Evolutionary conservation across 2,888 invertebrate species (phyloP), one percentile per base, ranked within the genome.

Genomic region (Xanthia icteritia): DNA sequence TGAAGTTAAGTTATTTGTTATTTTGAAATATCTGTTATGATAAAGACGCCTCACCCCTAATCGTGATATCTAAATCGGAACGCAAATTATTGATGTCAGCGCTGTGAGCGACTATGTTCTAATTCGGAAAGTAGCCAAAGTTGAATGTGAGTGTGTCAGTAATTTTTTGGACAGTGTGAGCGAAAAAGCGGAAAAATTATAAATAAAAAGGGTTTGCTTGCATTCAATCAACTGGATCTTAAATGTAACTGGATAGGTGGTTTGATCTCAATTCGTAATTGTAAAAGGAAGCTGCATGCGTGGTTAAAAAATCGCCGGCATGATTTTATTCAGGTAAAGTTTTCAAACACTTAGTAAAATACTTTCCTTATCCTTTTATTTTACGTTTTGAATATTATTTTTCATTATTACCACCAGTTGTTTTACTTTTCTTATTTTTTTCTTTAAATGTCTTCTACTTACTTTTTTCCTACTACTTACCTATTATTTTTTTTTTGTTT

Each of bases 271-370:
- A 65, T 39, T 76, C 27, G 20, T 68, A 56, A 66, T 39, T 54
- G 2, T 36, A 15, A 65, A 64, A 72, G 63, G 56, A 73, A 73
- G 81, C 81, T 83, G 77, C 63, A 83, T 84, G 90, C 79, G 89
- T 89, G 82, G 83, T 89, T 90, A 86, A 77, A 91, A 94, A 93
- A 91, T 93, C 91, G 92, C 93, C 95, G 96, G 96, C 90, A 96
- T 96, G 96, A 93, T 93, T 96, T 91, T 94, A 86, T 82, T 89
- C 92, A 96, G 96, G 96, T 96, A 91, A 88, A 84, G 67, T 80
- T 70, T 85, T 71, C n/a, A 69, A 77, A 73, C 63, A 82, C 68
- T 63, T 36, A 31, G 5, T n/a, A 56, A 36, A 58, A 48, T 36
- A 60, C 1, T 58, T 72, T 58, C 15, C 58, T 0, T 42, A n/a